Conservation (phyloP, 2,888 invertebrate species). For the Andrena bucephala region DNA sequence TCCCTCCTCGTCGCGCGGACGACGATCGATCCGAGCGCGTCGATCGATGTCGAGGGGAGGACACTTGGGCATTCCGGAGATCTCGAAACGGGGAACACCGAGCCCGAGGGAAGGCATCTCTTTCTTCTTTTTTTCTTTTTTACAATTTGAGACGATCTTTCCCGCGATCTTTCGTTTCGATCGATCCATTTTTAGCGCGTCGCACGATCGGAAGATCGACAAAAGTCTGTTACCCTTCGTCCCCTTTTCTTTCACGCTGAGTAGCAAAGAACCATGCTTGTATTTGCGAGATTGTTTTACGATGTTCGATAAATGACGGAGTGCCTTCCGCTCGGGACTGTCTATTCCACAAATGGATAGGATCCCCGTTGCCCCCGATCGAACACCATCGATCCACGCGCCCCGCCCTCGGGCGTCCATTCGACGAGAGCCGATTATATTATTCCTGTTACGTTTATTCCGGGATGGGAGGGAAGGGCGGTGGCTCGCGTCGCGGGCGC, state of each 20-base stretch:
- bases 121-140: not conserved
- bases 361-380: slow-evolving; percentile 5
- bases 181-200: no score
- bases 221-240: no score
- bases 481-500: slow-evolving; percentile 60
- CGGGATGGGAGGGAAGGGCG: slow-evolving; percentile 47
- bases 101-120: not conserved
- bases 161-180: not conserved
- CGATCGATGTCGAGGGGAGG: slow-evolving; percentile 31
- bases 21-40: slow-evolving; percentile 33
- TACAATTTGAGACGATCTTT: not conserved
- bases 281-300: no score
- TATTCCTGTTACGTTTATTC: slow-evolving; percentile 23
- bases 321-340: not conserved
- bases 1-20: slow-evolving; percentile 39
- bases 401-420: slow-evolving; percentile 2
- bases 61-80: slow-evolving; percentile 40
- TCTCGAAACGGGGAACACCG: not conserved
- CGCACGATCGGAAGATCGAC: no score
- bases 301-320: not conserved
- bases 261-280: not conserved
- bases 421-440: slow-evolving; percentile 4
- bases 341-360: not conserved
- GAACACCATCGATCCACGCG: slow-evolving; percentile 23
- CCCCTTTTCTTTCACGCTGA: not conserved